phyloP scores from a whole-genome alignment of 2,888 invertebrate genomes.

The Uropetala carovei region DNA sequence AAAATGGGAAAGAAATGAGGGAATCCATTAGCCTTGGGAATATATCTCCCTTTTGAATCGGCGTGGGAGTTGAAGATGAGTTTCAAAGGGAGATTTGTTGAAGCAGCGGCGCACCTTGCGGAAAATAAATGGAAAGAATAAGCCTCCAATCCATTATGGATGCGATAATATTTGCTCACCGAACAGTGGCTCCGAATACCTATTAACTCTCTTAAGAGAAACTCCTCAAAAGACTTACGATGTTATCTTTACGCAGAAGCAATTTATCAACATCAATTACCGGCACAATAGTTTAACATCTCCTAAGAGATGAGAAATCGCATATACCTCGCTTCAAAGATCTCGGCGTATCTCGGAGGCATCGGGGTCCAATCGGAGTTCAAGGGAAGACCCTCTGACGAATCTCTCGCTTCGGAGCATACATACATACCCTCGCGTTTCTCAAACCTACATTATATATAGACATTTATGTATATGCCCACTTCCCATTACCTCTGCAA shows the following conservation, averaged over 20 bases:
- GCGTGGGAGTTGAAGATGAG: too few species aligned
- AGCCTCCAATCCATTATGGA: constrained; percentile 50
- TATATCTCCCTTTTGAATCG: too few species aligned
- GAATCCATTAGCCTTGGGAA: too few species aligned
- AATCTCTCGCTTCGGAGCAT: not conserved
- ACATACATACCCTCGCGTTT: not conserved
- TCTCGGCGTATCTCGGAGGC: constrained; percentile 37
- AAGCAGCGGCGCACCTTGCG: not conserved
- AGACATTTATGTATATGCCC: not conserved
- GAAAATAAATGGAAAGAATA: constrained; percentile 21
- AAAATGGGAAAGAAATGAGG: too few species aligned
- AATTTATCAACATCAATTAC: constrained; percentile 62
- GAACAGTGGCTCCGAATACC: constrained; percentile 43
- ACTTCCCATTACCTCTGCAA: not conserved
- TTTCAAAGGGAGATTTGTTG: not conserved
- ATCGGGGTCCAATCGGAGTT: constrained; percentile 49
- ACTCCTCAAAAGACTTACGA: constrained; percentile 60
- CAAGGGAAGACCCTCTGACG: not conserved
- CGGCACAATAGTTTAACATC: constrained; percentile 45
- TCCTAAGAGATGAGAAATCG: constrained; percentile 56
- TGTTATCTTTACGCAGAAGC: constrained; percentile 55
- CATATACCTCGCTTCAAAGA: constrained; percentile 42
- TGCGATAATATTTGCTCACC: constrained; percentile 58
- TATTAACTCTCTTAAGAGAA: constrained; percentile 46
- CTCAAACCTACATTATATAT: not conserved